Evolutionary conservation across 1,140 invertebrate species (phyloP).

Genomic region (Trachelipus rathkii): DNA sequence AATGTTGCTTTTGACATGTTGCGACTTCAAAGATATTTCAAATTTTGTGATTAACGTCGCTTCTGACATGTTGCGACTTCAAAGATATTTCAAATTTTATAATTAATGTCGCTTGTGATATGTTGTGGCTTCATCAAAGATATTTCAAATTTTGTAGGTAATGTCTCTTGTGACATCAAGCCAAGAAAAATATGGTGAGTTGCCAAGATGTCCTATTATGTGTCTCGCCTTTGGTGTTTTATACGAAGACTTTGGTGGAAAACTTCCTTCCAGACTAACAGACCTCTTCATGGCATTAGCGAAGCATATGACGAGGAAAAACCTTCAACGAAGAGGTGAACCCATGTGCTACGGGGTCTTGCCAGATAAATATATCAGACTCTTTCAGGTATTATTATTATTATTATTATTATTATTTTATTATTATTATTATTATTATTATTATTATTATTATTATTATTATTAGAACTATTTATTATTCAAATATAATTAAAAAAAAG

Average conservation of each 20-base stretch:
- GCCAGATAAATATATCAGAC: slow-evolving; percentile 44
- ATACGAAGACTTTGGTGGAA: slow-evolving; percentile 52
- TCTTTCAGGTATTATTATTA: slow-evolving; percentile 35
- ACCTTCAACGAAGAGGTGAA: slow-evolving; percentile 38
- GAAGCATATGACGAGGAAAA: slow-evolving; percentile 42
- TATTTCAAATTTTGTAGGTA: slow-evolving; percentile 30
- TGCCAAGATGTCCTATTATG: slow-evolving; percentile 57
- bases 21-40: too few species aligned
- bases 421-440: too few species aligned
- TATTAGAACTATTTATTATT: too few species aligned
- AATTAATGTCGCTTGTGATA: slow-evolving; percentile 38
- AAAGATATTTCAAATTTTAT: not conserved
- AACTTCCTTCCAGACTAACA: slow-evolving; percentile 40
- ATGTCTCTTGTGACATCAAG: slow-evolving; percentile 33
- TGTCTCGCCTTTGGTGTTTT: slow-evolving; percentile 56
- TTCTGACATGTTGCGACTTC: too few species aligned
- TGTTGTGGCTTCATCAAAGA: too few species aligned
- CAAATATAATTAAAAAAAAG: too few species aligned
- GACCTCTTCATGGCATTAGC: slow-evolving; percentile 41
- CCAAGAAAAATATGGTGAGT: slow-evolving; percentile 46
- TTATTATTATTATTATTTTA: too few species aligned
- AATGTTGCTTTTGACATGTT: too few species aligned
- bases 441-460: too few species aligned
- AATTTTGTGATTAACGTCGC: slow-evolving; percentile 25
- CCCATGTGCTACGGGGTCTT: slow-evolving; percentile 45